Conservation (phyloP, 2,113 vertebrate genomes). For the Diadophis punctatus region DNA sequence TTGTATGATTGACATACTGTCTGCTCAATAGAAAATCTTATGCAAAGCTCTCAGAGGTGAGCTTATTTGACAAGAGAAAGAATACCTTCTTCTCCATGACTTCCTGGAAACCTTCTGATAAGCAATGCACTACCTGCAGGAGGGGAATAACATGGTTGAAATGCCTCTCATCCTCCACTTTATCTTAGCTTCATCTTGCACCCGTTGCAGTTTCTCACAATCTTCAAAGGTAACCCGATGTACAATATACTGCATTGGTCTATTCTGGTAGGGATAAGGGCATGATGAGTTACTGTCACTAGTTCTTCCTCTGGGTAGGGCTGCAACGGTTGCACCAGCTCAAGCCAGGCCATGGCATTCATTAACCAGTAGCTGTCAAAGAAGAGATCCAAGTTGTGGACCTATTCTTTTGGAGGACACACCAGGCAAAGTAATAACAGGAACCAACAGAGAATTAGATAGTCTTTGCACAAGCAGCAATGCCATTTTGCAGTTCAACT, state of each 20-base stretch:
- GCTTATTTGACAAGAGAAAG: neutral
- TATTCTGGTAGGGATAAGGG: neutral
- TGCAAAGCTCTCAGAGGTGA: neutral
- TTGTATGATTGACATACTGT: neutral
- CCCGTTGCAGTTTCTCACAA: neutral
- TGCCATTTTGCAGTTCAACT: neutral
- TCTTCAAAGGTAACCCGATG: neutral
- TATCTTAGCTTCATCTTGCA: neutral
- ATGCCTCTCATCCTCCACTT: neutral
- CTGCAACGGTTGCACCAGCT: neutral
- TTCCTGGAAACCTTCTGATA: neutral
- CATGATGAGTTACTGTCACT: neutral
- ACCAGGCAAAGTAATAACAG: neutral
- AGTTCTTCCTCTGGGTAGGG: neutral
- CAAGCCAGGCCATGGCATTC: neutral
- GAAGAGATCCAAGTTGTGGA: neutral
- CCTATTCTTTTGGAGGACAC: neutral
- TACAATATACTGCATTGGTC: neutral
- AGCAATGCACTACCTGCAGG: neutral
- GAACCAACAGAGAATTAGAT: neutral
- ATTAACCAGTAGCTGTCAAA: neutral
- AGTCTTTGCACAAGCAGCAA: neutral
- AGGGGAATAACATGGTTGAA: neutral
- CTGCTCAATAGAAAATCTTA: neutral
- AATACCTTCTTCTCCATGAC: neutral